Conservation (phyloP, 1,140 invertebrate species). For the Brachystomella parvula region DNA sequence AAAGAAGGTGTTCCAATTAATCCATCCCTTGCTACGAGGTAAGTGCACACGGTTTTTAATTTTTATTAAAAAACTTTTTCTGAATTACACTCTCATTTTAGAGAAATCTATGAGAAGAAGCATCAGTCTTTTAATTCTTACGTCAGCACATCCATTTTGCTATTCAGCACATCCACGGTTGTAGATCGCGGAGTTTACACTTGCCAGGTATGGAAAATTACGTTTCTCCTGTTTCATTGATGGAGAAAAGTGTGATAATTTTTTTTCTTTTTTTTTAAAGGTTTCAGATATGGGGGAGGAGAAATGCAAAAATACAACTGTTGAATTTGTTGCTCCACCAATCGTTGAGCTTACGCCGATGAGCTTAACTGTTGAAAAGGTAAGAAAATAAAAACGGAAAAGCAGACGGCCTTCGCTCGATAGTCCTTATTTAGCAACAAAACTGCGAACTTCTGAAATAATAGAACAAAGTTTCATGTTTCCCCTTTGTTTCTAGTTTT, state of each 20-base stretch:
- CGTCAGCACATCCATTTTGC: conserved; percentile 19
- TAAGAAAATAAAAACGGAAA: background rate
- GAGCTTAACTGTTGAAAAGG: background rate
- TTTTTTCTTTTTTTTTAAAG: conserved; percentile 2
- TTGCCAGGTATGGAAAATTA: conserved; percentile 25
- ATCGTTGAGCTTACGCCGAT: conserved; percentile 20
- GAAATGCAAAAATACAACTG: conserved; percentile 21
- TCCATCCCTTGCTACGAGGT: conserved; percentile 28
- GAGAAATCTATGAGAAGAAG: conserved; percentile 3
- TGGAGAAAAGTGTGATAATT: conserved; percentile 1
- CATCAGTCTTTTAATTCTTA: conserved; percentile 1
- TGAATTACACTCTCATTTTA: background rate
- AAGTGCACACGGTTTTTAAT: background rate
- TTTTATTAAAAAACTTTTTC: background rate
- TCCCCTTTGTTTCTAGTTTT: too few relatives aligned
- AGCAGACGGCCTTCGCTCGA: background rate
- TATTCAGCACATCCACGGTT: conserved; percentile 14
- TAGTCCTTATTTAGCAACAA: too few relatives aligned
- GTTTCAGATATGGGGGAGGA: conserved; percentile 28
- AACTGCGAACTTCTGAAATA: too few relatives aligned
- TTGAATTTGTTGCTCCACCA: conserved; percentile 25
- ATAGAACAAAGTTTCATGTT: too few relatives aligned
- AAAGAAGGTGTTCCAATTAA: conserved; percentile 30
- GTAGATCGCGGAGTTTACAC: conserved; percentile 26
- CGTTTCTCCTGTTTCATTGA: background rate